Conservation (phyloP, 1,140 invertebrate species). For the Brachionus rotundiformis region DNA sequence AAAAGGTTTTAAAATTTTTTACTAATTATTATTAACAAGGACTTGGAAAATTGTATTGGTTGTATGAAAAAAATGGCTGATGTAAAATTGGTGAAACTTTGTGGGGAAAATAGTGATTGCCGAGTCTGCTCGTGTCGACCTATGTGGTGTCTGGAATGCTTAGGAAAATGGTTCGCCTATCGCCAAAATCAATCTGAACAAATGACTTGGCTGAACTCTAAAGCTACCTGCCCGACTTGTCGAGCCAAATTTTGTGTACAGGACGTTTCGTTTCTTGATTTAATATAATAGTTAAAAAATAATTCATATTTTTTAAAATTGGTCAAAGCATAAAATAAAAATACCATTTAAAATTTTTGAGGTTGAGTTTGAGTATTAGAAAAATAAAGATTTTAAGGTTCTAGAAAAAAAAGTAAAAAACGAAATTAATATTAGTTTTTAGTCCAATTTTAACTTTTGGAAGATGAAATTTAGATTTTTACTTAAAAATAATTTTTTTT, state of each 20-base stretch:
- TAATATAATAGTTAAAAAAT: background rate
- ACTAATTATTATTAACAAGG: constrained; percentile 60
- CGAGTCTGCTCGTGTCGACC: constrained; percentile 74
- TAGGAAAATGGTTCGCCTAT: constrained; percentile 80
- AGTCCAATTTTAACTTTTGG: background rate
- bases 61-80: constrained; percentile 79
- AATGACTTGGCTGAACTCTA: constrained; percentile 78
- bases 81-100: constrained; percentile 77
- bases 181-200: constrained; percentile 75
- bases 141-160: constrained; percentile 79
- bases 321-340: too few species aligned
- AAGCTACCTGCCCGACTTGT: constrained; percentile 84
- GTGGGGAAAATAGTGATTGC: constrained; percentile 67
- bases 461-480: background rate
- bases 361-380: too few species aligned
- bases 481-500: background rate
- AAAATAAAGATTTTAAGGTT: too few species aligned
- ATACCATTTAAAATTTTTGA: too few species aligned
- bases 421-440: background rate
- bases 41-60: constrained; percentile 79
- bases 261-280: constrained; percentile 70
- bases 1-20: background rate
- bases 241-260: constrained; percentile 80
- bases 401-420: background rate
- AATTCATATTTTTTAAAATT: too few species aligned